A percentile compares a stretch with the other conserved stretches of the same genome.
phyloP scores from a whole-genome alignment of 2,113 vertebrate species.

The Parotia lawesii region DNA sequence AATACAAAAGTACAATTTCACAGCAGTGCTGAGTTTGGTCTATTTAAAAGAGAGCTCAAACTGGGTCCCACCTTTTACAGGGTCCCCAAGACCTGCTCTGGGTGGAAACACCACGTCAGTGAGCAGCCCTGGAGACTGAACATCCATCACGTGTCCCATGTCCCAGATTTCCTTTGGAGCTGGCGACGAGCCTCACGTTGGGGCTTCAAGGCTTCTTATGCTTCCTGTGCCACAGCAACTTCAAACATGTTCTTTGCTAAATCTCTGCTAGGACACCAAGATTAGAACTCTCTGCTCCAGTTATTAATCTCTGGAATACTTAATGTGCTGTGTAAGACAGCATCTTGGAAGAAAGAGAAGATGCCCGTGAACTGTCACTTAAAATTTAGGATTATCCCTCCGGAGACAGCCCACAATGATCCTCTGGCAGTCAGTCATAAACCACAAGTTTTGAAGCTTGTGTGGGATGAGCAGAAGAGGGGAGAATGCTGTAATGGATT shows the following conservation, averaged over 20 bases:
- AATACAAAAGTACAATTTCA: not conserved
- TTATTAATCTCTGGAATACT: slow-evolving; percentile 37
- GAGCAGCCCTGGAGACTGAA: slow-evolving; percentile 33
- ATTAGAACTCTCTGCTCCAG: slow-evolving; percentile 44
- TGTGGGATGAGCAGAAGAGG: slow-evolving; percentile 45
- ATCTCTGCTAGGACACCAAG: slow-evolving; percentile 33
- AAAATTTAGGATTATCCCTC: slow-evolving; percentile 45
- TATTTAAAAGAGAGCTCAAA: slow-evolving; percentile 31
- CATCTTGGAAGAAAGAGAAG: not conserved
- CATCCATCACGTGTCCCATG: not conserved
- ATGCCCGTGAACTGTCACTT: slow-evolving; percentile 19
- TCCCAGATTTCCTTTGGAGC: slow-evolving; percentile 35
- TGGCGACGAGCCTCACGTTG: not conserved
- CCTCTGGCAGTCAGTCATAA: slow-evolving; percentile 6
- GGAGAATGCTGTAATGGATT: slow-evolving; percentile 25
- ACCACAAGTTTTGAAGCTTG: slow-evolving; percentile 30
- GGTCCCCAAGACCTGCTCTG: not conserved
- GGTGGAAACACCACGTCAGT: slow-evolving; percentile 23
- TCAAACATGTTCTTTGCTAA: slow-evolving; percentile 32
- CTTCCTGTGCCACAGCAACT: slow-evolving; percentile 15
- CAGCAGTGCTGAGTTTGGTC: not conserved
- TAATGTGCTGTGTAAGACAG: slow-evolving; percentile 35
- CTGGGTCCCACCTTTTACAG: slow-evolving; percentile 28
- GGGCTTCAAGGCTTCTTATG: slow-evolving; percentile 26
- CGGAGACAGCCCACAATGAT: slow-evolving; percentile 11